Evolutionary conservation across 2,888 invertebrate species (phyloP).

Genomic region (Cosmia trapezina): DNA sequence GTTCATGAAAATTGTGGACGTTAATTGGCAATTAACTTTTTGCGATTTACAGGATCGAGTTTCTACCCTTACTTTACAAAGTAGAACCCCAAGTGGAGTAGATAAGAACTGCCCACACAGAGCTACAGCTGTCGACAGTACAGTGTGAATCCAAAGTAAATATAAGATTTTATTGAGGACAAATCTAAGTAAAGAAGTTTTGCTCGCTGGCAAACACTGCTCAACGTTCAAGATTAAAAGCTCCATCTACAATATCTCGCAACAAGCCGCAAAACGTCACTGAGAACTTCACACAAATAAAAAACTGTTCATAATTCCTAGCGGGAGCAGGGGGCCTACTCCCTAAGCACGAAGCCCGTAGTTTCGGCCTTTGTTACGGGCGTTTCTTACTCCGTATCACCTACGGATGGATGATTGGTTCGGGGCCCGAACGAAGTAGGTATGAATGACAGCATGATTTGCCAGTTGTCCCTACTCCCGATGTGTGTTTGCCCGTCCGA

Average conservation of each 20-base stretch:
- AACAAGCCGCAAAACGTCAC: constrained; percentile 22
- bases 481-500: too few species aligned
- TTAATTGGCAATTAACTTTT: constrained; percentile 16
- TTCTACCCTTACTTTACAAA: not conserved
- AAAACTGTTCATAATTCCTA: constrained; percentile 60
- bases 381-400: too few species aligned
- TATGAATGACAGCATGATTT: too few species aligned
- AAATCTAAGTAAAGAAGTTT: not conserved
- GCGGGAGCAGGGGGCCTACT: constrained; percentile 31
- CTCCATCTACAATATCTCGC: constrained; percentile 12
- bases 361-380: too few species aligned
- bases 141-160: not conserved
- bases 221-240: not conserved
- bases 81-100: not conserved
- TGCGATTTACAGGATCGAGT: not conserved
- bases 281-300: constrained; percentile 59
- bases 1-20: not conserved
- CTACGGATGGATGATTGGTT: too few species aligned
- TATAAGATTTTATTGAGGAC: not conserved
- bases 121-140: not conserved
- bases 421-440: too few species aligned
- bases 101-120: not conserved
- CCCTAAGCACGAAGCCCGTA: too few species aligned
- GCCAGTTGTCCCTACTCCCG: too few species aligned
- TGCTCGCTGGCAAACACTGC: not conserved